Evolutionary conservation across 1,140 invertebrate species (phyloP).

Genomic region (Pseudomyrmex sp.): DNA sequence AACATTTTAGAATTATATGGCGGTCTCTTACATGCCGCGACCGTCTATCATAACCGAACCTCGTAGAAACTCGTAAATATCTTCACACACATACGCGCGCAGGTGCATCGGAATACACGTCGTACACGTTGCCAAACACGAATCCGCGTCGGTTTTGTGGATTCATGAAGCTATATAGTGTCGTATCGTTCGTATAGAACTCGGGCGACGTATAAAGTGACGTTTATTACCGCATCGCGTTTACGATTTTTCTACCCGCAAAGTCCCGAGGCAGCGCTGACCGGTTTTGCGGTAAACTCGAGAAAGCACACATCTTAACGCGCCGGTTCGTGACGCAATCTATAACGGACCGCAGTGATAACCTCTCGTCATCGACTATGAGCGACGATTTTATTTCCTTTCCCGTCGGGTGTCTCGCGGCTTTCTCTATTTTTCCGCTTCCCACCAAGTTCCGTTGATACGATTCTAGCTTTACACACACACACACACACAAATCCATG

Average conservation of each 20-base stretch:
- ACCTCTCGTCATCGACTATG: background rate
- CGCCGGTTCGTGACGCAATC: constrained; percentile 3
- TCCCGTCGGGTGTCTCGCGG: background rate
- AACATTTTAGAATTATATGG: no score
- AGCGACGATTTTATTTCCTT: constrained; percentile 44
- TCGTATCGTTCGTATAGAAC: background rate
- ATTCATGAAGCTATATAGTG: constrained; percentile 10
- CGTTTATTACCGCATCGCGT: constrained; percentile 40
- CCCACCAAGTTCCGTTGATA: background rate
- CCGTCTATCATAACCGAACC: background rate
- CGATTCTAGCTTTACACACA: background rate
- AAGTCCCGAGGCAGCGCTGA: constrained; percentile 14
- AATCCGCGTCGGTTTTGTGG: constrained; percentile 1
- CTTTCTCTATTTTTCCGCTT: constrained; percentile 19
- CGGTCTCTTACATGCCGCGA: no score
- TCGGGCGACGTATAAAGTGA: constrained; percentile 8
- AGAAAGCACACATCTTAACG: background rate
- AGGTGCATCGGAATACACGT: background rate
- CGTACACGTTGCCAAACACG: background rate
- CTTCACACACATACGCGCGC: background rate
- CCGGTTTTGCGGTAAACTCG: constrained; percentile 24
- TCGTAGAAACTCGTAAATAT: constrained; percentile 10
- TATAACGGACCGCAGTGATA: constrained; percentile 22
- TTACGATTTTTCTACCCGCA: constrained; percentile 43
- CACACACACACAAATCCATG: no score